Evolutionary conservation across 2,797 vertebrate species (phyloP).

Genomic region (Enoplosus armatus): DNA sequence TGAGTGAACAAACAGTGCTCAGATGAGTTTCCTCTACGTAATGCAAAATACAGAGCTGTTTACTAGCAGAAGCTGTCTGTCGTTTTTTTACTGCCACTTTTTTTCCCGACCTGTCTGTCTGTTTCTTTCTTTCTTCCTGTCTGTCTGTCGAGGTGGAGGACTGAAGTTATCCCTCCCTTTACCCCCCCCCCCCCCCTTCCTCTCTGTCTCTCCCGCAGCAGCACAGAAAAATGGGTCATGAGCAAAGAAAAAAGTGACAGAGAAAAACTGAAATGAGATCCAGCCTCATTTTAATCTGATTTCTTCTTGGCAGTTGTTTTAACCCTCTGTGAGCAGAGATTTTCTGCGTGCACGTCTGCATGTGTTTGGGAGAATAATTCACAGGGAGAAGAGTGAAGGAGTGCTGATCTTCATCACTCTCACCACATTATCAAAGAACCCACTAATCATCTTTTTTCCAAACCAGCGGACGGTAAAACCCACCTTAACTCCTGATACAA

Average conservation of each 20-base stretch:
- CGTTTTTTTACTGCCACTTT: slow-evolving; percentile 37
- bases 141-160: slow-evolving; percentile 57
- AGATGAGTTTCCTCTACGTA: slow-evolving; percentile 51
- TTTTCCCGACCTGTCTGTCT: slow-evolving; percentile 39
- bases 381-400: slow-evolving; percentile 21
- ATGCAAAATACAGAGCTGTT: slow-evolving; percentile 62
- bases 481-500: slow-evolving; percentile 8
- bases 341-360: neutral
- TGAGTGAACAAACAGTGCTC: slow-evolving; percentile 57
- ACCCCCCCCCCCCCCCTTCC: slow-evolving; percentile 23
- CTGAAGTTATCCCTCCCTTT: slow-evolving; percentile 63
- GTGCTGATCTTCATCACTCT: slow-evolving; percentile 34
- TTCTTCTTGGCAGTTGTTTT: slow-evolving; percentile 77
- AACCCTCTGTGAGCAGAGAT: slow-evolving; percentile 65
- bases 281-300: slow-evolving; percentile 81
- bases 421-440: slow-evolving; percentile 17
- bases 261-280: slow-evolving; percentile 77
- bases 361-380: slow-evolving; percentile 31
- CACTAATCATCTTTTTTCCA: slow-evolving; percentile 18
- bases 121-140: slow-evolving; percentile 37
- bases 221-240: slow-evolving; percentile 84
- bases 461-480: neutral
- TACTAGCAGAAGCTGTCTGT: slow-evolving; percentile 47
- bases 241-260: slow-evolving; percentile 75
- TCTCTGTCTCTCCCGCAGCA: slow-evolving; percentile 60